Base-by-base conservation (phyloP, 2,113 vertebrate genomes). In the Trachemys scripta region DNA sequence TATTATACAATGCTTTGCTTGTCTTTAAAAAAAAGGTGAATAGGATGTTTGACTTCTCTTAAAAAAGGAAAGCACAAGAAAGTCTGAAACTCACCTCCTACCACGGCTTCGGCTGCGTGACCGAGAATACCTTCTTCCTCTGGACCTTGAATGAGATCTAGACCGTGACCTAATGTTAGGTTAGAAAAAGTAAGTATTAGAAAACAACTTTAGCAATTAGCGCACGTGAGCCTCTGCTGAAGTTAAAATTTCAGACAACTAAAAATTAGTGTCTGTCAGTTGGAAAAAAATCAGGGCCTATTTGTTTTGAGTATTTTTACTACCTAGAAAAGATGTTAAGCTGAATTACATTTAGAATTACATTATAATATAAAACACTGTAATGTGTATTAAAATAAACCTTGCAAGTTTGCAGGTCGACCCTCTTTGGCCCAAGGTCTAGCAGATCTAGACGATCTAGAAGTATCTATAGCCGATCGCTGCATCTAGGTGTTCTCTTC, bases 321-420 rank as follows among this genome's bases (percentile, higher is more conserved):
- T 98, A 98, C 98, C 98, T 98, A 99, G 98, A 97, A 98, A 98
- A 99, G 98, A 98, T 97, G 98, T 98, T 98, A 98, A 98, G 98
- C 95, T 98, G 98, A 97, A 98, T 98, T 98, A 98, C 97, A 98
- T 97, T 98, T 98, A 98, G 97, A 98, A 98, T 98, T 98, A 98
- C 98, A 98, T 98, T 96, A 98, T 97, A 98, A 98, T 98, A 98
- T 96, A 98, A 99, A 99, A 98, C 98, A 99, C 99, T 98, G 97
- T 98, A 99, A 99, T 99, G 99, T 97, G 98, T 99, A 99, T 98
- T 99, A 99, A 99, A 99, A 99, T 99, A 99, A 99, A 99, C 99
- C 99, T 99, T 99, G 99, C 99, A 99, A 99, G 99, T 99, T 98
- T 99, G 99, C 99, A 99, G 99, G 99, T 99, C 99, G 99, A 99